Conservation (phyloP, 2,797 vertebrate genomes). For the Enteromius afrohamiltoni region DNA sequence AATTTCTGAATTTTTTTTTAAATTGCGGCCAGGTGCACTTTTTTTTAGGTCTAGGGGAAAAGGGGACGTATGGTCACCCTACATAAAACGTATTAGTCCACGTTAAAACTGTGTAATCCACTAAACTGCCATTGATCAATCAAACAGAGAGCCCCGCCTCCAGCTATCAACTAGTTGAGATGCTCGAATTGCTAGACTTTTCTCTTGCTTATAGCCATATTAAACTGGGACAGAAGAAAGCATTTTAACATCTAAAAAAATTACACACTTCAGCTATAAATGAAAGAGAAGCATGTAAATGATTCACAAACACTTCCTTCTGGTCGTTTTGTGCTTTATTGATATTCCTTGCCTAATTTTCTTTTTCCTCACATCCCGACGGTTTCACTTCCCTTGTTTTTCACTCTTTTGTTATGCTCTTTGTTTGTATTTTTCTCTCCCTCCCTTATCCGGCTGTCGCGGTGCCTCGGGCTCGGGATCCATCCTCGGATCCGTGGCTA, state of each 20-base stretch:
- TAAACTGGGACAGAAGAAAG: neutral
- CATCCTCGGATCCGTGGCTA: conserved; percentile 75
- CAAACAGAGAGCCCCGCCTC: neutral
- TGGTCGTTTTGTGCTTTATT: conserved; percentile 12
- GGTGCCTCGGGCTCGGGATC: conserved; percentile 65
- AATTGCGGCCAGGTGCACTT: too few species aligned
- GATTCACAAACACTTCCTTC: neutral
- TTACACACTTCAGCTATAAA: neutral
- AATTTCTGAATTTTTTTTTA: too few species aligned
- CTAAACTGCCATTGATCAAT: neutral
- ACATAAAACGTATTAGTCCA: neutral
- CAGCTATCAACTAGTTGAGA: neutral
- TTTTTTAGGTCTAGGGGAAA: too few species aligned
- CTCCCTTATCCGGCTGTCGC: conserved; percentile 49
- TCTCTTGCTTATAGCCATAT: neutral
- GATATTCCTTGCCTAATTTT: neutral
- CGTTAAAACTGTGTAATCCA: neutral
- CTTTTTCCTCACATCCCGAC: conserved; percentile 4
- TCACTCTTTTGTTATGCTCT: conserved; percentile 15
- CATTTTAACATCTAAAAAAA: neutral
- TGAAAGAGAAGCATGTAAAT: conserved; percentile 1
- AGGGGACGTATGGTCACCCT: neutral
- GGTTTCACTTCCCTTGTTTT: conserved; percentile 45
- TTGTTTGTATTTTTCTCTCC: conserved; percentile 29
- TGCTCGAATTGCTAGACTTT: neutral